Conservation (phyloP, 2,113 vertebrate species). For the Symphodus melops region DNA sequence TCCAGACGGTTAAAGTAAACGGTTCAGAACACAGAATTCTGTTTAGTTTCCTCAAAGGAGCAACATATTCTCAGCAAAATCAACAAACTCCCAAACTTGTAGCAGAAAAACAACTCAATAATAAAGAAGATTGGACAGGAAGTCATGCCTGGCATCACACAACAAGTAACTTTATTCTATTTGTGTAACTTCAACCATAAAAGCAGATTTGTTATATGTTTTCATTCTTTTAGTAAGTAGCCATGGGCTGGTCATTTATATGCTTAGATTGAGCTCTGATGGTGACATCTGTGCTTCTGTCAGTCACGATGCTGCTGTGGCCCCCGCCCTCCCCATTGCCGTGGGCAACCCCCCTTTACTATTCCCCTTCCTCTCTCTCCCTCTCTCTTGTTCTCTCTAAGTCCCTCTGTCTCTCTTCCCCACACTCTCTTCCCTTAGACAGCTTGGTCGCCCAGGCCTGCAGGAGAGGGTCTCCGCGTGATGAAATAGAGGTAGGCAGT, state of each 20-base stretch:
- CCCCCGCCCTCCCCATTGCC: slow-evolving; percentile 65
- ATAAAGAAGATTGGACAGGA: slow-evolving; percentile 19
- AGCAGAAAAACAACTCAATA: slow-evolving; percentile 30
- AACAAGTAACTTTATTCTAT: slow-evolving; percentile 15
- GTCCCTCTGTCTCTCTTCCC: slow-evolving; percentile 31
- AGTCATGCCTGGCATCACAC: neutral
- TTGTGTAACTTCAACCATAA: slow-evolving; percentile 32
- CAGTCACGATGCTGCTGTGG: slow-evolving; percentile 71
- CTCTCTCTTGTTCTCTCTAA: slow-evolving; percentile 35
- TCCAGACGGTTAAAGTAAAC: slow-evolving; percentile 46
- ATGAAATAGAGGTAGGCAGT: slow-evolving; percentile 90
- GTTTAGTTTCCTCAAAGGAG: slow-evolving; percentile 36
- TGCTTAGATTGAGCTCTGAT: slow-evolving; percentile 83
- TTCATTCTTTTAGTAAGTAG: slow-evolving; percentile 74
- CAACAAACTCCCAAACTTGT: slow-evolving; percentile 46
- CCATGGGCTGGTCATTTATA: slow-evolving; percentile 80
- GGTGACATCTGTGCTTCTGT: slow-evolving; percentile 88
- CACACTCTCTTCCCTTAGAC: slow-evolving; percentile 62
- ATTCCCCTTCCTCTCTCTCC: slow-evolving; percentile 31
- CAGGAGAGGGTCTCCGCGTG: slow-evolving; percentile 79
- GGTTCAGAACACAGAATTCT: slow-evolving; percentile 41
- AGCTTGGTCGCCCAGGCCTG: slow-evolving; percentile 73
- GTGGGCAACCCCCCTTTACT: slow-evolving; percentile 56
- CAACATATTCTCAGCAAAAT: slow-evolving; percentile 38
- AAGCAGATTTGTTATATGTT: slow-evolving; percentile 41